Base-by-base conservation (phyloP, 2,888 invertebrate species). In the Euspilapteryx auroguttella region DNA sequence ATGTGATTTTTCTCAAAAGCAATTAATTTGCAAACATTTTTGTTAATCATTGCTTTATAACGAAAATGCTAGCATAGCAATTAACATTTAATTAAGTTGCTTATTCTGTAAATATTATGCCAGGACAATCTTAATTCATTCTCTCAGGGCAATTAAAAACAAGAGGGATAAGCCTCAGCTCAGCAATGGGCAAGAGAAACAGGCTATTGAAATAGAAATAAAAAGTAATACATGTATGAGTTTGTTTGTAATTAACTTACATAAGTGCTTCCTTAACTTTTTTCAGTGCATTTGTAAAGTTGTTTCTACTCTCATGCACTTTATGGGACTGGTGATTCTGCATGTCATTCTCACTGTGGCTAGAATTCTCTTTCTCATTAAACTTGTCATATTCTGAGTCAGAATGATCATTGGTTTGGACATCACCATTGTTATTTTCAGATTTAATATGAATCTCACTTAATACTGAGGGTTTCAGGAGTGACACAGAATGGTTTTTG, bases 361-460 rank as follows among this genome's bases (percentile, higher is more conserved):
- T 61, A 2, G 59, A 56, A 34, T 62, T 65, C 29, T 69, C 68
- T 35, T 73, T 73, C 30, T 68, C 66, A 44, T 51, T 54, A 4
- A 37, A 38, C 3, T 47, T 41, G 21, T 69, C 69, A 49, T 47
- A 59, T 17, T 71, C 71, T 2, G 56, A 55, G 41, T 75, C 71
- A 21, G 68, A 68, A 37, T 56, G 45, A 35, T 47, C 55, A 14
- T 53, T 51, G 36, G 56, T 62, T 1, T 34, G 25, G n/a, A n/a
- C n/a, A 33, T 58, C 53, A 21, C 55, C 62, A 41, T 51, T 51
- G 32, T 47, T 48, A 33, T 57, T 63, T 38, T 75, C 75, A 27
- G 51, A 42, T 45, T 71, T 71, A 14, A 71, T 61, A 41, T 64
- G 63, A 37, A 77, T 69, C 46, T 77, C 71, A 41, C 54, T 71